Percentiles rank a stretch among this genome's conserved stretches.
These are phyloP conservation scores for Agrotis segetum DNA, from an alignment of 2,888 invertebrate species.

Conservation along the genomic window DNA sequence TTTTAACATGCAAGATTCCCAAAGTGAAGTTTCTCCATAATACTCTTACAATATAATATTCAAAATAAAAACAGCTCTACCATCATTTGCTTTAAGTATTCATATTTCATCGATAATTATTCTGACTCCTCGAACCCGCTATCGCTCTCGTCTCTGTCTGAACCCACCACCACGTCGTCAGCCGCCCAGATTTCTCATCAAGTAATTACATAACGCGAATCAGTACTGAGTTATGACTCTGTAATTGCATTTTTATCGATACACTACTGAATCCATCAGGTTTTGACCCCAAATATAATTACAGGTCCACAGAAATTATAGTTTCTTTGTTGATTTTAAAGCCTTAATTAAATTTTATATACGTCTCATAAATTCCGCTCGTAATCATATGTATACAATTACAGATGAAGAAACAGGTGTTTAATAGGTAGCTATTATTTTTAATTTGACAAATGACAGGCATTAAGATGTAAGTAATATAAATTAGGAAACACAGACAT, in stretches of 20 bases:
- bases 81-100: neutral
- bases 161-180: conserved; percentile 46
- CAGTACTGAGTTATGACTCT: conserved; percentile 61
- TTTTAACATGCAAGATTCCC: too few species aligned
- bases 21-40: too few species aligned
- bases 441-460: conserved; percentile 28
- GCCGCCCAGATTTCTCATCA: conserved; percentile 64
- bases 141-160: conserved; percentile 30
- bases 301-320: conserved; percentile 58
- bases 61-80: too few species aligned
- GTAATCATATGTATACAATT: conserved; percentile 35
- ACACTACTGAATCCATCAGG: conserved; percentile 68
- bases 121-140: neutral
- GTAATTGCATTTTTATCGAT: conserved; percentile 73
- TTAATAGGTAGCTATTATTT: conserved; percentile 24
- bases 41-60: too few species aligned
- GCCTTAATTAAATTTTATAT: conserved; percentile 63
- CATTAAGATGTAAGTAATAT: conserved; percentile 22
- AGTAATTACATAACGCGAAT: conserved; percentile 67
- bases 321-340: conserved; percentile 66
- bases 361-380: conserved; percentile 35
- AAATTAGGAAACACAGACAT: conserved; percentile 3
- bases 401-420: conserved; percentile 40
- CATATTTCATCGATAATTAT: neutral
- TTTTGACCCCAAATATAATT: conserved; percentile 63